Evolutionary conservation across 2,797 vertebrate genomes (phyloP), one percentile per base, ranked within the genome.

Genomic region (Urophycis tenuis): DNA sequence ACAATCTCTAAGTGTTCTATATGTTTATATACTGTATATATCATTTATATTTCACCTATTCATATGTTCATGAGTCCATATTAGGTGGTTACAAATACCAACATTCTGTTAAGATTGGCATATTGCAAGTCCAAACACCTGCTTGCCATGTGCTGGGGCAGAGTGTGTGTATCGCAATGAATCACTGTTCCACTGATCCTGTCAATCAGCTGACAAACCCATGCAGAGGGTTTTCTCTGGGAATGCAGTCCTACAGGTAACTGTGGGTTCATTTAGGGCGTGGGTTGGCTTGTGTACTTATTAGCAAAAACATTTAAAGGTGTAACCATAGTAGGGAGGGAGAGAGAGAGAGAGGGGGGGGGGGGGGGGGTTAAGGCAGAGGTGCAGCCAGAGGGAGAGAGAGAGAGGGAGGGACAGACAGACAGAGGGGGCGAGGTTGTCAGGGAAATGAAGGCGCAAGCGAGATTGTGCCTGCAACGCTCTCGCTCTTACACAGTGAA

Each of bases 161-260:
- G 22, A n/a, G 60, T 5, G n/a, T 67, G n/a, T 67, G 60, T 14
- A n/a, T 60, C 11, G 29, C 29, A 67, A 67, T 29, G 25, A 67
- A 67, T 67, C 60, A 67, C 60, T 67, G 60, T 12, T 67, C 32
- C 41, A 75, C 31, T 29, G 9, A 72, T 69, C 77, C 73, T 82
- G 79, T 80, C 76, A 84, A 70, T 87, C 74, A 73, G 72, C 69
- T 25, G 72, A 49, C 72, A 49, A 67, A 76, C 29, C n/a, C 33
- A 49, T 49, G 14, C 22, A 70, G n/a, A 74, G 15, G 17, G 22
- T 25, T 80, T 85, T 87, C 74, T 80, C 80, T 75, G 53, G 89
- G 93, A 93, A 94, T 94, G 92, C 81, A 87, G 92, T 87, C 79
- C 79, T 91, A 80, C 93, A 84, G 88, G 93, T 92, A 89, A 82